Base-by-base conservation (phyloP, 64 coral and sea anemone species). In the Pachyseris speciosa region DNA sequence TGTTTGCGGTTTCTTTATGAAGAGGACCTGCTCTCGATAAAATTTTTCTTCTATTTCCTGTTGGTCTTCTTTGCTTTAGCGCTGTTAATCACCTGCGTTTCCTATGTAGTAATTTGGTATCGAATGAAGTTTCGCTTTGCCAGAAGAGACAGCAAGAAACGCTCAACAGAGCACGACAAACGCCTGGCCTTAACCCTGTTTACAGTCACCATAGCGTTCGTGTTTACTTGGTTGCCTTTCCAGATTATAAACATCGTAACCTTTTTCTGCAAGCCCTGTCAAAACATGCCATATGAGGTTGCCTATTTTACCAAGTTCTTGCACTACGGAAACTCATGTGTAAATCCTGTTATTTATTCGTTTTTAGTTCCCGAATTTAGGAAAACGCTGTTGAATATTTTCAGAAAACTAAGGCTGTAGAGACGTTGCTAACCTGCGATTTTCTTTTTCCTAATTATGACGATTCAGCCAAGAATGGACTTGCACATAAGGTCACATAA, bases 281-380 rank as follows among this genome's bases (percentile, higher is more conserved):
- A 41, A 64, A 69, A 67, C 6, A 93, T 97, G 38, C 90, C 95
- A 6, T 66, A 83, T 38, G 91, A 97, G 29, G 9, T 97, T 15
- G 85, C 80, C 10, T 90, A 93, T 53, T 78, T 97, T 65, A 37
- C 93, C 28, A 97, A 97, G 55, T 87, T 97, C 16, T 83, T 97
- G 20, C 95, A 97, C 60, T 97, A 93, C 22, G 80, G 85, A 20
- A 97, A 97, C 53, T 93, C 91, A 11, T 93, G 86, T 67, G 81
- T 97, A 2, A 97, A 97, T 26, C 95, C 95, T 20, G 90, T 97
- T 20, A 89, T 97, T 32, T 97, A 97, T 58, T 97, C 95, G 4
- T 97, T 87, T 44, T 43, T 97, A 30, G 95, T 97, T 10, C 95
- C 95, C 10, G 95, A 97, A 58, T 97, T 97, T 51, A 90, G 29